Percentiles rank a stretch among this genome's conserved stretches.
These are phyloP conservation scores for Laspeyria flexula DNA, from an alignment of 2,888 invertebrate genomes.

Conservation along the genomic window DNA sequence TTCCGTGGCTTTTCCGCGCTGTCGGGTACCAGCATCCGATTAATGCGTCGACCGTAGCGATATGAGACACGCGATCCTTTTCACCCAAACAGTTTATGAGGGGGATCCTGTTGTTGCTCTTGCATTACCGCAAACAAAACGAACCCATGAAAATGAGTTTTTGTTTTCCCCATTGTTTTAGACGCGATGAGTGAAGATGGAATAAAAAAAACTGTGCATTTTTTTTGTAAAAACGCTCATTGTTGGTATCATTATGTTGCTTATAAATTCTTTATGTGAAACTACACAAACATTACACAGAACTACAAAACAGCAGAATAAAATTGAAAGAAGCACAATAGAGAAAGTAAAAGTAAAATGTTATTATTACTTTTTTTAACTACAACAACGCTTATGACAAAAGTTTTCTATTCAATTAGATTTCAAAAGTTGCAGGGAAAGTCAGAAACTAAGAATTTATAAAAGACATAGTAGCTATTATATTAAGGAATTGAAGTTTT, in stretches of 20 bases:
- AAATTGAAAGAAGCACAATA: too few species aligned
- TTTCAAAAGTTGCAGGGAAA: too few species aligned
- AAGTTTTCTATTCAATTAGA: too few species aligned
- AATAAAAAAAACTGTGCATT: constrained; percentile 36
- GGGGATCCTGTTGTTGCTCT: constrained; percentile 68
- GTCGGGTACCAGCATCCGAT: constrained; percentile 52
- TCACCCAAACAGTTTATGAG: constrained; percentile 63
- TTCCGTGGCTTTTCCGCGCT: constrained; percentile 62
- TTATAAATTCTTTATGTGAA: constrained; percentile 7
- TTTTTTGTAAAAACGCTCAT: constrained; percentile 16
- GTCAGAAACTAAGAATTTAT: too few species aligned
- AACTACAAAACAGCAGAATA: too few species aligned
- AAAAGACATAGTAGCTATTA: too few species aligned
- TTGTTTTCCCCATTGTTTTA: constrained; percentile 59
- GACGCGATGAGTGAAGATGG: constrained; percentile 43
- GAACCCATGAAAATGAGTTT: constrained; percentile 59
- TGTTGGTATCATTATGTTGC: constrained; percentile 15
- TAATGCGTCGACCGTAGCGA: constrained; percentile 57
- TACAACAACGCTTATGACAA: too few species aligned
- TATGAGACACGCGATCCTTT: constrained; percentile 58
- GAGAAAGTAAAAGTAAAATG: too few species aligned
- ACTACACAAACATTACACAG: neutral
- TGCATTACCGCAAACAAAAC: constrained; percentile 70
- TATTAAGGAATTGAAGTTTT: constrained; percentile 14
- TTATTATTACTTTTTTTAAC: too few species aligned